Evolutionary conservation across 2,888 invertebrate genomes (phyloP).

Genomic region (Sarcophaga subvicina): DNA sequence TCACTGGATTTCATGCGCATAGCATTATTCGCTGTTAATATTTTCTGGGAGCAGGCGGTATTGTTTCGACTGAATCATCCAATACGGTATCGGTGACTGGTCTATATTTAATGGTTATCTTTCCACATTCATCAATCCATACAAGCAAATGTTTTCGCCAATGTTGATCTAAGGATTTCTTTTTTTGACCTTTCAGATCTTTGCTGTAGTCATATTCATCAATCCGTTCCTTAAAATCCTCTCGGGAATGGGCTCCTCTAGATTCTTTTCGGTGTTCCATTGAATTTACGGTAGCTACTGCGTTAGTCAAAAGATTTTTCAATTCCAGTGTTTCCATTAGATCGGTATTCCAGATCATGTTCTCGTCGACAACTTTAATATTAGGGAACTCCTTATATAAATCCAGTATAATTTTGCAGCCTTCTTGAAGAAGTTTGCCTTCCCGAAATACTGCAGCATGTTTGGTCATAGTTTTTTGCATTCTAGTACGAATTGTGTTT

Average conservation of each 20-base stretch:
- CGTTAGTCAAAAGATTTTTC: conserved; percentile 96
- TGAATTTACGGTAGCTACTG: conserved; percentile 93
- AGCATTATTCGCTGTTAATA: conserved; percentile 13
- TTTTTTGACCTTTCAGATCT: conserved; percentile 91
- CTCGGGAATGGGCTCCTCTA: conserved; percentile 97
- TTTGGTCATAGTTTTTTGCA: conserved; percentile 98
- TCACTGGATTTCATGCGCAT: no score
- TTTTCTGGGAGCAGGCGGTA: conserved; percentile 52
- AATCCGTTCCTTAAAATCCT: conserved; percentile 93
- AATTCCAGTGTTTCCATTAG: conserved; percentile 97
- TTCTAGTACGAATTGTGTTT: conserved; percentile 90
- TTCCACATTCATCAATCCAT: conserved; percentile 87
- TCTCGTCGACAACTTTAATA: conserved; percentile 87
- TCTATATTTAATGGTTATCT: conserved; percentile 91
- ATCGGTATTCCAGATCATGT: conserved; percentile 97
- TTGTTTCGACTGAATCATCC: conserved; percentile 88
- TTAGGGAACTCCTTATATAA: conserved; percentile 89
- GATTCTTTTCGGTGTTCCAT: conserved; percentile 98
- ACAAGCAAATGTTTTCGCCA: conserved; percentile 99
- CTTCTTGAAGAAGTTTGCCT: conserved; percentile 92
- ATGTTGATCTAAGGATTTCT: conserved; percentile 90
- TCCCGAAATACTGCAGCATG: conserved; percentile 98
- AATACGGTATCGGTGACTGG: conserved; percentile 97
- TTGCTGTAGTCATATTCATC: conserved; percentile 95
- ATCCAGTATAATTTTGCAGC: conserved; percentile 87